phyloP scores from a whole-genome alignment of 1,140 invertebrate species.

The Drosophila truncata region DNA sequence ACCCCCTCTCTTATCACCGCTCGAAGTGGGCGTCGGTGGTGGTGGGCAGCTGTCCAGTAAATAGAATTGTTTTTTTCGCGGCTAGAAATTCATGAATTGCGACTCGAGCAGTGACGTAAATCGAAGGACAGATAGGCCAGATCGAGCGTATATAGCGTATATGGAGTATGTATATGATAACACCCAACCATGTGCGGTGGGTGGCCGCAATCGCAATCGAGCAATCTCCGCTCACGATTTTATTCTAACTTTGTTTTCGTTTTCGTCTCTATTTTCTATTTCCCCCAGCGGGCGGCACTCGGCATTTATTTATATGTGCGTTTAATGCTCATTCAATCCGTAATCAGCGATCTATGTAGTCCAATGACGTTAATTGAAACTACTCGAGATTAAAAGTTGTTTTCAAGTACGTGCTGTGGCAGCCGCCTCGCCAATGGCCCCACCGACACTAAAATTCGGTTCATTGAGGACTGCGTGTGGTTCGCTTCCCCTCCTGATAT shows the following conservation, averaged over 20 bases:
- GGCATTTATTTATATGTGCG: conserved; percentile 25
- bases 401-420: conserved; percentile 67
- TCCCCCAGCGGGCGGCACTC: conserved; percentile 4
- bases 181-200: conserved; percentile 58
- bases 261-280: conserved; percentile 49
- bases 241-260: conserved; percentile 54
- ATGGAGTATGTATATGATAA: conserved; percentile 5
- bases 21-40: conserved; percentile 13
- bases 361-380: conserved; percentile 84
- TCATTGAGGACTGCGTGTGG: conserved; percentile 42
- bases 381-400: conserved; percentile 79
- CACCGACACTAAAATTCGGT: conserved; percentile 38
- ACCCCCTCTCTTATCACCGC: conserved; percentile 21
- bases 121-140: conserved; percentile 49
- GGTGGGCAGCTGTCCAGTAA: conserved; percentile 11
- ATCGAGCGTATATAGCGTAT: conserved; percentile 31
- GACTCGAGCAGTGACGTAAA: conserved; percentile 68
- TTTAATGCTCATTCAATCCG: conserved; percentile 70
- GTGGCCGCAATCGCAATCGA: conserved; percentile 68
- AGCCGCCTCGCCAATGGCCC: conserved; percentile 33
- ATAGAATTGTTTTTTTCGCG: conserved; percentile 40
- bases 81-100: conserved; percentile 72
- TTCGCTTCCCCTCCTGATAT: conserved; percentile 21
- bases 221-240: conserved; percentile 50
- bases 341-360: conserved; percentile 81